phyloP scores from a whole-genome alignment of 2,888 invertebrate species.

The Myopa tessellatipennis region DNA sequence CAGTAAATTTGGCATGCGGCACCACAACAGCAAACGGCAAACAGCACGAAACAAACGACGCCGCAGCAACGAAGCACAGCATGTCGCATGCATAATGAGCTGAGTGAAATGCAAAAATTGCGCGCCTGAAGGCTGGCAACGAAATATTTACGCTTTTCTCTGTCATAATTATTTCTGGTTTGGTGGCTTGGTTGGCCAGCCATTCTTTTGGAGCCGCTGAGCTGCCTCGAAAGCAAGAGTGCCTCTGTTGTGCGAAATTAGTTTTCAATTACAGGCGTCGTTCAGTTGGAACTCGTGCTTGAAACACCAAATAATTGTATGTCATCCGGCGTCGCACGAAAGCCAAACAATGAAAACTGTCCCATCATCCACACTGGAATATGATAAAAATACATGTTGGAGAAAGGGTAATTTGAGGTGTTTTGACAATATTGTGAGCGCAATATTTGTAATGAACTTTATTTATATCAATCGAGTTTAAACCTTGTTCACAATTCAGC shows the following conservation, averaged over 20 bases:
- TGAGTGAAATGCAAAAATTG: background rate
- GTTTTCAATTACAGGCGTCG: background rate
- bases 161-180: constrained; percentile 6
- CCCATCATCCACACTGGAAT: background rate
- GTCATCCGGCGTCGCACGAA: background rate
- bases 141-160: background rate
- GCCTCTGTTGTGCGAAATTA: background rate
- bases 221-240: background rate
- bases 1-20: background rate
- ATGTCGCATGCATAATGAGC: background rate
- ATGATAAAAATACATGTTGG: too few species aligned
- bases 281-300: background rate
- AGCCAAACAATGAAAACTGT: background rate
- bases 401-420: background rate
- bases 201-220: background rate
- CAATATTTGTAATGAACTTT: too few species aligned
- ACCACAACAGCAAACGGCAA: constrained; percentile 4
- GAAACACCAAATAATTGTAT: background rate
- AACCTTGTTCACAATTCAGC: too few species aligned
- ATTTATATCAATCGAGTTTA: too few species aligned
- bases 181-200: background rate
- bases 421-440: too few species aligned
- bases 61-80: background rate
- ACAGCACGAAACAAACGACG: background rate
- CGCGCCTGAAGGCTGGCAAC: background rate